A percentile compares a stretch with the other conserved stretches of the same genome.
Conservation (phyloP, 2,113 vertebrate species). For the Pseudorhombus dupliciocellatus region DNA sequence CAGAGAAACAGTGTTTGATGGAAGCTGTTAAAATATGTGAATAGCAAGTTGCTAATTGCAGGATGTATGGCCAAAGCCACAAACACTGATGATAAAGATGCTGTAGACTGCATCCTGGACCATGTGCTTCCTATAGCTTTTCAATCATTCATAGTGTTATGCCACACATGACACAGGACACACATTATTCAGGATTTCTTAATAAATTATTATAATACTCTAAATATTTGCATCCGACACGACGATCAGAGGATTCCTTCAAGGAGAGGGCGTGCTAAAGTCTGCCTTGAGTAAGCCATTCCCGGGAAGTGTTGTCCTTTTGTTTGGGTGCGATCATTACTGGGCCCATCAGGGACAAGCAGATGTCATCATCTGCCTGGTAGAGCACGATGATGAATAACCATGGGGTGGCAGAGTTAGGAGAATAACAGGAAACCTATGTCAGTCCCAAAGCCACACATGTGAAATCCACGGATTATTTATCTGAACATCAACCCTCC, state of each 20-base stretch:
- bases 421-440: constrained; percentile 52
- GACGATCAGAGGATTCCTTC: constrained; percentile 16
- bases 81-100: constrained; percentile 15
- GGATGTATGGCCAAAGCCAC: constrained; percentile 38
- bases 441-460: constrained; percentile 50
- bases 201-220: constrained; percentile 26
- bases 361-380: constrained; percentile 76
- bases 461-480: constrained; percentile 22
- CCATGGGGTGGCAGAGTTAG: constrained; percentile 51
- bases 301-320: constrained; percentile 66
- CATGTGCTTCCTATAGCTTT: constrained; percentile 22
- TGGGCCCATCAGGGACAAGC: constrained; percentile 67
- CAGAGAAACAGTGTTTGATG: constrained; percentile 54
- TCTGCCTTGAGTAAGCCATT: constrained; percentile 64
- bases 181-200: constrained; percentile 14
- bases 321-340: constrained; percentile 69
- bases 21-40: constrained; percentile 63
- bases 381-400: constrained; percentile 70
- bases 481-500: constrained; percentile 15
- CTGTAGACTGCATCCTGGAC: constrained; percentile 19
- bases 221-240: constrained; percentile 4
- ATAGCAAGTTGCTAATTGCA: constrained; percentile 63
- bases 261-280: neutral
- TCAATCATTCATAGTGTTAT: constrained; percentile 42
- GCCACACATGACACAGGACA: constrained; percentile 32